Conservation (phyloP, 2,797 vertebrate genomes). For the Sarcoramphus papa region DNA sequence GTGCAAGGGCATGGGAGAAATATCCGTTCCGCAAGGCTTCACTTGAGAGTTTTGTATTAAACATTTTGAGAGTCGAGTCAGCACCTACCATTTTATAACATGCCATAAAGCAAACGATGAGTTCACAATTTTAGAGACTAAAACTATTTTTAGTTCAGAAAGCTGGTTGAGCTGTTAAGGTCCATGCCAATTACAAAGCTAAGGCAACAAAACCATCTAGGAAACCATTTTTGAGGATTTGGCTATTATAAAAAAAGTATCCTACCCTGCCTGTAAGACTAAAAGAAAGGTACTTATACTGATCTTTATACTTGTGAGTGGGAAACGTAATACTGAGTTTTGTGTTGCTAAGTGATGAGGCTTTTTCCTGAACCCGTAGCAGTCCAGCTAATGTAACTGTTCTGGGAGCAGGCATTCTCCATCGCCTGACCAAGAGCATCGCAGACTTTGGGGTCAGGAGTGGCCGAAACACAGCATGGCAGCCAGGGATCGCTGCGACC, state of each 20-base stretch:
- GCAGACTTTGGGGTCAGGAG: not conserved
- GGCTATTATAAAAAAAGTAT: not conserved
- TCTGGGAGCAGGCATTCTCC: not conserved
- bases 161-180: not conserved
- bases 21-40: not conserved
- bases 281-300: not conserved
- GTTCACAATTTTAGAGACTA: not conserved
- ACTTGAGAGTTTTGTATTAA: not conserved
- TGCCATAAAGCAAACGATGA: not conserved
- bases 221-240: not conserved
- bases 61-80: not conserved
- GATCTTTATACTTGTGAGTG: not conserved
- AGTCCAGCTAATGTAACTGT: not conserved
- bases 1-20: not conserved
- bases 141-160: slow-evolving; percentile 17
- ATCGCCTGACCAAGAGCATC: fast-evolving
- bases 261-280: not conserved
- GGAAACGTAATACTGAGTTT: not conserved
- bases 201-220: not conserved
- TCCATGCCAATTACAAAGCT: not conserved
- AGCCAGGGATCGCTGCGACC: not conserved
- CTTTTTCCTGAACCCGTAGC: not conserved
- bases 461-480: not conserved
- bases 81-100: not conserved
- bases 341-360: not conserved